Evolutionary conservation across 1,140 invertebrate genomes (phyloP).

Genomic region (Galleria mellonella): DNA sequence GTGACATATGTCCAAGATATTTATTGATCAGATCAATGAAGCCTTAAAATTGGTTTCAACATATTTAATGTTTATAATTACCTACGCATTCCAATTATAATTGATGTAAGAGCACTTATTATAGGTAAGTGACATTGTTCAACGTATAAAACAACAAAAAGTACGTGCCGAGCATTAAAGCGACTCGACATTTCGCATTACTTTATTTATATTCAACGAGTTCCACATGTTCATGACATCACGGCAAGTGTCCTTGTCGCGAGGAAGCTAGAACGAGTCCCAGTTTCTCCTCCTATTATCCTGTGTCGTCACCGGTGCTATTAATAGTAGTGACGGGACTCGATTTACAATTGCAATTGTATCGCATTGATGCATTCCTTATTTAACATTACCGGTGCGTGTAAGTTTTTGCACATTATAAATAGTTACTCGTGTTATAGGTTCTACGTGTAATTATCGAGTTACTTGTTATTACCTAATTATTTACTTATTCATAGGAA

Average conservation of each 20-base stretch:
- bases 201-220: conserved; percentile 46
- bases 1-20: no score
- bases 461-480: no score
- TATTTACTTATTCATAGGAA: no score
- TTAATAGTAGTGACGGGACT: conserved; percentile 32
- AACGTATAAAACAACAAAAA: conserved; percentile 27
- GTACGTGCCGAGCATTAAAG: conserved; percentile 47
- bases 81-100: no score
- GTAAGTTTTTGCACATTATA: conserved; percentile 1
- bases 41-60: no score
- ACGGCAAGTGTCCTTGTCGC: conserved; percentile 64
- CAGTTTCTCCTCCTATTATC: conserved; percentile 60
- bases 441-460: no score
- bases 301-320: conserved; percentile 58
- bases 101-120: background rate
- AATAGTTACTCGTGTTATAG: no score
- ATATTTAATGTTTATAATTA: background rate
- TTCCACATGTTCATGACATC: conserved; percentile 55
- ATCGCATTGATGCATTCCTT: conserved; percentile 1
- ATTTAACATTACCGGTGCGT: conserved; percentile 6
- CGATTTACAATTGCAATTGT: conserved; percentile 12
- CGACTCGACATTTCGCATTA: conserved; percentile 37
- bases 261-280: conserved; percentile 57
- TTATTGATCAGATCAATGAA: no score
- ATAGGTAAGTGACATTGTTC: conserved; percentile 33